Percentiles rank a stretch among this genome's conserved stretches.
These are phyloP conservation scores for Clinocottus analis DNA, from an alignment of 2,113 vertebrate species.

Conservation along the genomic window DNA sequence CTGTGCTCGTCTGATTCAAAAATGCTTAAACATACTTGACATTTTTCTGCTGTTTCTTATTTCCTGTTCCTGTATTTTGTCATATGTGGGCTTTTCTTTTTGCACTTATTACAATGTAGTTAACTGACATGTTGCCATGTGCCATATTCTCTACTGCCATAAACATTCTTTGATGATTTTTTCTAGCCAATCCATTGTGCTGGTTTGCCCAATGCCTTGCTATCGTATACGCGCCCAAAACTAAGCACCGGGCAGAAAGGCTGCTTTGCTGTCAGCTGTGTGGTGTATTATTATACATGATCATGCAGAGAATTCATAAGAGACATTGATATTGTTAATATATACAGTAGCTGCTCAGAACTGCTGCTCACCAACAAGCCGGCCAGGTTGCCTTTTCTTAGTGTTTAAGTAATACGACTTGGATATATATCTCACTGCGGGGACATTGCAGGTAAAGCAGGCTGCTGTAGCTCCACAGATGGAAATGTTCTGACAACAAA, in stretches of 20 bases:
- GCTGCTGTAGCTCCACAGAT: conserved; percentile 56
- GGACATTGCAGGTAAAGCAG: conserved; percentile 42
- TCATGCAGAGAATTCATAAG: conserved; percentile 33
- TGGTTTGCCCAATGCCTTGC: conserved; percentile 74
- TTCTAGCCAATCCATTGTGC: conserved; percentile 72
- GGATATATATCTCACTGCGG: conserved; percentile 36
- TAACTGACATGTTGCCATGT: conserved; percentile 54
- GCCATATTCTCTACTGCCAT: conserved; percentile 73
- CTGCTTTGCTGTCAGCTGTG: conserved; percentile 51
- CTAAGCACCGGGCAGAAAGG: conserved; percentile 44
- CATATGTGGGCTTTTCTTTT: conserved; percentile 36
- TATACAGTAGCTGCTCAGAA: conserved; percentile 61
- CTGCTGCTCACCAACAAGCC: conserved; percentile 55
- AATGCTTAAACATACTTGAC: conserved; percentile 55
- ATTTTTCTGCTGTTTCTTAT: conserved; percentile 29
- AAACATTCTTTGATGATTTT: conserved; percentile 51
- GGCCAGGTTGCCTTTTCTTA: conserved; percentile 63
- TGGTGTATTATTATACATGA: conserved; percentile 18
- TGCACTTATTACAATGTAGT: conserved; percentile 50
- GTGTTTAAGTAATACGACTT: conserved; percentile 47
- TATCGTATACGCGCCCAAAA: conserved; percentile 44
- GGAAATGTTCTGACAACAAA: conserved; percentile 1
- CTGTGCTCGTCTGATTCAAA: conserved; percentile 32
- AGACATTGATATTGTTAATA: conserved; percentile 22
- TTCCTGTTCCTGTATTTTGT: conserved; percentile 37